Conservation (phyloP, 37 sponge, comb jelly and placozoan genomes). For the Spongilla lacustris region DNA sequence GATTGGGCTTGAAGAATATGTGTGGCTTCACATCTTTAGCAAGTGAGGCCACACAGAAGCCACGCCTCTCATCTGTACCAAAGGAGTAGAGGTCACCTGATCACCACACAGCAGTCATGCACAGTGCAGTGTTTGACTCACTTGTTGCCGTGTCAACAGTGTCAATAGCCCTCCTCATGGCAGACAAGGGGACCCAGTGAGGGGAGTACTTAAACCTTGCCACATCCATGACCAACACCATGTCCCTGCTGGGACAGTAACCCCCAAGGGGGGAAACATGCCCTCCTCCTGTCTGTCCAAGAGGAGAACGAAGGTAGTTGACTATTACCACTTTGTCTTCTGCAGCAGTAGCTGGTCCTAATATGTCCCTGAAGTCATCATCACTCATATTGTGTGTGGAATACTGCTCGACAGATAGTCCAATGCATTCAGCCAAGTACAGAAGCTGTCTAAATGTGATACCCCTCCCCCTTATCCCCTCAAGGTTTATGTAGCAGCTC, state of each 20-base stretch:
- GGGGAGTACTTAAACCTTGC: slow-evolving; percentile 37
- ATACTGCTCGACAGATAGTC: background rate
- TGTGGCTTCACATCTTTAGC: background rate
- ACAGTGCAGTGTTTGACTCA: background rate
- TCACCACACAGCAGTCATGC: background rate
- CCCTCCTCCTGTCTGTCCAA: slow-evolving; percentile 26
- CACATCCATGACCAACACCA: slow-evolving; percentile 35
- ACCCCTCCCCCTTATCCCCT: background rate
- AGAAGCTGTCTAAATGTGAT: slow-evolving; percentile 11
- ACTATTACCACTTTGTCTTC: slow-evolving; percentile 11
- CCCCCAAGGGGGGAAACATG: slow-evolving; percentile 37
- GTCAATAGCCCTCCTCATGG: slow-evolving; percentile 12
- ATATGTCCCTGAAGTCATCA: background rate
- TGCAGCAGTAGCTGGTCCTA: background rate
- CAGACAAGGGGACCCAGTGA: slow-evolving; percentile 20
- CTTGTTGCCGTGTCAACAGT: background rate
- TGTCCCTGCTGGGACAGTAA: slow-evolving; percentile 1
- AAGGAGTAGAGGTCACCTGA: background rate
- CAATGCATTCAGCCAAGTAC: slow-evolving; percentile 16
- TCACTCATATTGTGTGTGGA: background rate
- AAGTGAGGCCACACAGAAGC: background rate
- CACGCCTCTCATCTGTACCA: background rate
- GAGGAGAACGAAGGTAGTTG: background rate
- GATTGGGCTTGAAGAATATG: background rate
- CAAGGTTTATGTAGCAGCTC: slow-evolving; percentile 3